Conservation (phyloP, 1,140 invertebrate species). For the Macrobrachium nipponense region DNA sequence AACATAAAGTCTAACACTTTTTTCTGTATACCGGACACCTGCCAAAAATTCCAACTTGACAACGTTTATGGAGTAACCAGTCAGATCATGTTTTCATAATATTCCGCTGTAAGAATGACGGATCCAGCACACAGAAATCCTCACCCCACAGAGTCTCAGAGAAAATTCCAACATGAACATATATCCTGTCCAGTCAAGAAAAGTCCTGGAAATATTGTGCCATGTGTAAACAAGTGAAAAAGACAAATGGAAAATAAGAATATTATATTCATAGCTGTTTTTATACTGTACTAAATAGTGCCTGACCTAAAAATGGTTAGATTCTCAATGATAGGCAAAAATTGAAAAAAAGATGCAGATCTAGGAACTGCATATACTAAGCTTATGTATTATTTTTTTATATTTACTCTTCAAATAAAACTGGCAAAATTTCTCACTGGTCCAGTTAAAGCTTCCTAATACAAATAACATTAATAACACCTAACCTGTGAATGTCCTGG, state of each 20-base stretch:
- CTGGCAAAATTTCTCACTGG: too few relatives aligned
- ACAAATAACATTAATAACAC: too few relatives aligned
- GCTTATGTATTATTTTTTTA: too few relatives aligned
- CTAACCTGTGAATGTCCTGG: too few relatives aligned
- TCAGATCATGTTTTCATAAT: constrained; percentile 68
- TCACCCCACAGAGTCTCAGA: constrained; percentile 67
- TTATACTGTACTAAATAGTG: too few relatives aligned
- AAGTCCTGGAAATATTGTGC: constrained; percentile 57
- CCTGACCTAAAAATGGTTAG: too few relatives aligned
- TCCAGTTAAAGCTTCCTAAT: too few relatives aligned
- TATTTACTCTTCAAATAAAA: too few relatives aligned
- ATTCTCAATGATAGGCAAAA: too few relatives aligned
- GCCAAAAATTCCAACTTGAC: background rate
- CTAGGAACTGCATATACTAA: too few relatives aligned
- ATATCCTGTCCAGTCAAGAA: constrained; percentile 69
- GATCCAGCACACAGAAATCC: constrained; percentile 67
- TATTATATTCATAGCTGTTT: background rate
- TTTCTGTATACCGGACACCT: background rate
- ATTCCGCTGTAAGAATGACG: constrained; percentile 68
- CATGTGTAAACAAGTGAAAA: background rate
- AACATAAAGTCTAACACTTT: too few relatives aligned
- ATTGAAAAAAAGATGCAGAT: too few relatives aligned
- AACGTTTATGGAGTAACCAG: constrained; percentile 52
- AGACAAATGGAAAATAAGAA: background rate
- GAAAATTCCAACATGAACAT: constrained; percentile 68